Evolutionary conservation across 1,140 invertebrate species (phyloP).

Genomic region (Megalonaias nervosa): DNA sequence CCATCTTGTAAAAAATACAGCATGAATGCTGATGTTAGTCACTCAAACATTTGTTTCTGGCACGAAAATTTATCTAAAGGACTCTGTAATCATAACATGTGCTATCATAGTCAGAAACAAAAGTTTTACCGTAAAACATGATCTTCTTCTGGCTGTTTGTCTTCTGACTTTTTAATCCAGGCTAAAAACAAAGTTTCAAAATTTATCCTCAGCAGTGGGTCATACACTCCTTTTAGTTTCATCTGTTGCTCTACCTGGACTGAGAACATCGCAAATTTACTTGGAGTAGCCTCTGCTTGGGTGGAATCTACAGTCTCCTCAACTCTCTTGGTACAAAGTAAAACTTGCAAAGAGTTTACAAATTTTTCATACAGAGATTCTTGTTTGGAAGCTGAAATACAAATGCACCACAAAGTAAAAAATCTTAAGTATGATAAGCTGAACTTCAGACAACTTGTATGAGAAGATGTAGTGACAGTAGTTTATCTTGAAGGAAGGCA

Average conservation of each 20-base stretch:
- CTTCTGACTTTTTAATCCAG: conserved; percentile 16
- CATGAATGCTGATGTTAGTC: too few species aligned
- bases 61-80: too few species aligned
- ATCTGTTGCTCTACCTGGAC: conserved; percentile 46
- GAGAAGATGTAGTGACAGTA: too few species aligned
- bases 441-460: too few species aligned
- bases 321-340: conserved; percentile 39
- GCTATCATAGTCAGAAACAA: too few species aligned
- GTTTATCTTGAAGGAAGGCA: too few species aligned
- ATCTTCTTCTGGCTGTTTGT: background rate
- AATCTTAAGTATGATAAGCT: too few species aligned
- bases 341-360: conserved; percentile 46
- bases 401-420: background rate
- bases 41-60: too few species aligned
- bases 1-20: too few species aligned
- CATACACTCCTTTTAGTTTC: conserved; percentile 48
- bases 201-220: conserved; percentile 58
- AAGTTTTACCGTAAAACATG: too few species aligned
- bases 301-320: background rate
- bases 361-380: conserved; percentile 53
- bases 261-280: conserved; percentile 30
- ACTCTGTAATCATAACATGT: too few species aligned
- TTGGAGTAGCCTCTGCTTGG: background rate
- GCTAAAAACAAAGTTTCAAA: conserved; percentile 52
- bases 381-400: conserved; percentile 45